Conservation (phyloP, 2,888 invertebrate species). For the Heteromyza rotundicornis region DNA sequence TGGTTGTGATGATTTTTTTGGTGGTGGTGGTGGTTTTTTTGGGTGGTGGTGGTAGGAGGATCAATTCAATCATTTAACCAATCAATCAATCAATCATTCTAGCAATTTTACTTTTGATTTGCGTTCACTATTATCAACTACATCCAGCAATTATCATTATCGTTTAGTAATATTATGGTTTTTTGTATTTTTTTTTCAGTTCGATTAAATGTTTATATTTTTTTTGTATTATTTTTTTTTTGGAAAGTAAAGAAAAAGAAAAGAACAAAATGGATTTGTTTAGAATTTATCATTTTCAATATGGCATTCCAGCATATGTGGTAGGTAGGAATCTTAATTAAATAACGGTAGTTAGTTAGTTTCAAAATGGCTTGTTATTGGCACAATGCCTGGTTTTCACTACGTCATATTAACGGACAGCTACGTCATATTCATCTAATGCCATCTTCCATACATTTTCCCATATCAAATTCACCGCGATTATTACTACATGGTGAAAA, state of each 20-base stretch:
- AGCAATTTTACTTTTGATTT: not conserved
- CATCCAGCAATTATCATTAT: constrained; percentile 16
- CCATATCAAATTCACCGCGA: no score
- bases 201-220: not conserved
- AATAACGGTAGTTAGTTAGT: no score
- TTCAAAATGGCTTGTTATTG: no score
- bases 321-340: no score
- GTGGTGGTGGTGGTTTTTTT: constrained; percentile 13
- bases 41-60: constrained; percentile 8
- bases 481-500: no score
- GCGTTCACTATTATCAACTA: constrained; percentile 29
- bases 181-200: not conserved
- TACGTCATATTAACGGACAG: no score
- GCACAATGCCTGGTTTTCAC: no score
- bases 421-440: no score
- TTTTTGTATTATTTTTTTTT: not conserved
- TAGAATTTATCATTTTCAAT: not conserved
- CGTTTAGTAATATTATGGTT: constrained; percentile 6
- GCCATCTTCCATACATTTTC: no score
- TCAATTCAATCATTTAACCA: constrained; percentile 20
- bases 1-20: constrained; percentile 28
- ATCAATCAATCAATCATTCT: constrained; percentile 20
- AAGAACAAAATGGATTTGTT: constrained; percentile 13
- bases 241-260: constrained; percentile 2
- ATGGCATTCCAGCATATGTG: not conserved